Evolutionary conservation across 2,797 vertebrate genomes (phyloP).

Genomic region (Agapornis canus): DNA sequence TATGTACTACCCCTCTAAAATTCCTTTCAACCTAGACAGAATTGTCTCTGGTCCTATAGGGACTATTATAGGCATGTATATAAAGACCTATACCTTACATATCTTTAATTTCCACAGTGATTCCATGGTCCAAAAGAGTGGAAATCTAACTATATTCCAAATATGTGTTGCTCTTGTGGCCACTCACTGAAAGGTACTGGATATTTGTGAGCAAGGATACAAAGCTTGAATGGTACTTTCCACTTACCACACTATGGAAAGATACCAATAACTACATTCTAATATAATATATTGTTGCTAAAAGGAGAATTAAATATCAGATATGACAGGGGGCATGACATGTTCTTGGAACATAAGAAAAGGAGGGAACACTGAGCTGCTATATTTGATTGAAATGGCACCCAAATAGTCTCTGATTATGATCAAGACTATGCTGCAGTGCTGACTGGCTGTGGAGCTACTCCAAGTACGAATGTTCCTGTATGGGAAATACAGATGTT

Average conservation of each 20-base stretch:
- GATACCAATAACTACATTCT: not conserved
- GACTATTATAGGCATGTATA: not conserved
- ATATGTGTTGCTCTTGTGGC: rapidly evolving
- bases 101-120: not conserved
- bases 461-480: not conserved
- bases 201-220: not conserved
- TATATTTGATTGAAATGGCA: not conserved
- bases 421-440: not conserved
- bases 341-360: not conserved
- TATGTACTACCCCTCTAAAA: not conserved
- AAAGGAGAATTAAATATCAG: not conserved
- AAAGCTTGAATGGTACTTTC: not conserved
- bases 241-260: not conserved
- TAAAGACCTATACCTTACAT: not conserved
- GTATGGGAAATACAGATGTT: constrained; percentile 32
- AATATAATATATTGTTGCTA: not conserved
- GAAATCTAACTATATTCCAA: not conserved
- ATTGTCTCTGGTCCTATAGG: not conserved
- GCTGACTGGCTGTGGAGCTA: not conserved
- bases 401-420: not conserved
- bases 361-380: not conserved
- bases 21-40: not conserved
- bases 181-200: not conserved
- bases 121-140: not conserved
- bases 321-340: not conserved